Evolutionary conservation across 1,140 invertebrate species (phyloP).

Genomic region (Diorhabda carinulata): DNA sequence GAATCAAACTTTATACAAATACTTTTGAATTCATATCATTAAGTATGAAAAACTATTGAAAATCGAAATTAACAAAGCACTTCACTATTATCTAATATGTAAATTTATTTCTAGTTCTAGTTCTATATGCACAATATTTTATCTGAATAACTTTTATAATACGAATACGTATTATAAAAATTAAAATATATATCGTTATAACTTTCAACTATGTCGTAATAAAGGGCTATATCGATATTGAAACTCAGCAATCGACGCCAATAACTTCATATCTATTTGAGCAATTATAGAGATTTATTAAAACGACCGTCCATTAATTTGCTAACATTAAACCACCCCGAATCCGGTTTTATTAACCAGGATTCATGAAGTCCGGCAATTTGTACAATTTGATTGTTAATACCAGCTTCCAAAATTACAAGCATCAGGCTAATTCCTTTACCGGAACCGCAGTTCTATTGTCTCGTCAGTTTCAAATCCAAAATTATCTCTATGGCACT

Average conservation of each 20-base stretch:
- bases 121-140: too few species aligned
- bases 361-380: neutral
- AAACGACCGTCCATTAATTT: neutral
- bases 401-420: constrained; percentile 8
- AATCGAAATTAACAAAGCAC: too few species aligned
- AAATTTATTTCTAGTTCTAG: too few species aligned
- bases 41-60: too few species aligned
- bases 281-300: constrained; percentile 1
- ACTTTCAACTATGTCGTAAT: too few species aligned
- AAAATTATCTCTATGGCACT: neutral
- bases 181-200: too few species aligned
- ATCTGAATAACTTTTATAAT: too few species aligned
- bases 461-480: neutral
- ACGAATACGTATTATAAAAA: too few species aligned
- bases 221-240: neutral
- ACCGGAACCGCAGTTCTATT: neutral
- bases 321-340: neutral
- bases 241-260: neutral
- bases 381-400: neutral
- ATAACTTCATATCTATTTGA: neutral
- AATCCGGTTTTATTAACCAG: constrained; percentile 9
- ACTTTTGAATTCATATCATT: too few species aligned
- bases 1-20: too few species aligned
- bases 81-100: too few species aligned
- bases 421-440: constrained; percentile 2